Evolutionary conservation across 2,113 vertebrate genomes (phyloP), one percentile per base, ranked within the genome.

Genomic region (Cairina moschata): DNA sequence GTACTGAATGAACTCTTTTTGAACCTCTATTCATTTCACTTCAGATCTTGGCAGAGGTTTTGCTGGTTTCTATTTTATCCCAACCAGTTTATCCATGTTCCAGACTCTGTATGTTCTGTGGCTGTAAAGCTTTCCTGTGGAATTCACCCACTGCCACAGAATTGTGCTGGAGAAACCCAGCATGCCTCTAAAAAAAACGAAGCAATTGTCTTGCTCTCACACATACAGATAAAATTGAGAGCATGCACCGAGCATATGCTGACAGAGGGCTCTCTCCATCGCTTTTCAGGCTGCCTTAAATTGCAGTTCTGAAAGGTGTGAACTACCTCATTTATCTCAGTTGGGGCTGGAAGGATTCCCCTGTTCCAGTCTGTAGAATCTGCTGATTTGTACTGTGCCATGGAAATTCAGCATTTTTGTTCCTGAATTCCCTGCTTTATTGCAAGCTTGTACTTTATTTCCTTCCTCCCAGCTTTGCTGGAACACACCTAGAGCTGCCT

Each of bases 21-120:
- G 96, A 97, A 97, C 95, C 54, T 95, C 95, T 96, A 93, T 97
- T 96, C 96, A 96, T 92, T 97, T 94, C 80, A 92, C 77, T 95
- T 94, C 74, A 65, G 62, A 96, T 91, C 92, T 75, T 95, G 96
- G 92, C 95, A 93, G 66, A 46, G 38, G 5, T 17, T 69, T 69
- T 86, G 55, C 76, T 96, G 75, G 93, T 96, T 96, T 92, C 92
- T 96, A 90, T 93, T 96, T 96, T 95, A 94, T 89, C 77, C 90
- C 81, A 95, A 94, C 90, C 60, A 90, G 80, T 95, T 95, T 92
- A 95, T 93, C 95, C 92, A 69, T 76, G 91, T 93, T 96, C 80
- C 92, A 94, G 88, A 84, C 88, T 96, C 96, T 32, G 11, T 79
- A 78, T 54, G 83, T 86, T 97, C 95, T 95, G 90, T 36, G 92